Conservation (phyloP, 2,797 vertebrate genomes). For the Petrocephalus schoutedeni region DNA sequence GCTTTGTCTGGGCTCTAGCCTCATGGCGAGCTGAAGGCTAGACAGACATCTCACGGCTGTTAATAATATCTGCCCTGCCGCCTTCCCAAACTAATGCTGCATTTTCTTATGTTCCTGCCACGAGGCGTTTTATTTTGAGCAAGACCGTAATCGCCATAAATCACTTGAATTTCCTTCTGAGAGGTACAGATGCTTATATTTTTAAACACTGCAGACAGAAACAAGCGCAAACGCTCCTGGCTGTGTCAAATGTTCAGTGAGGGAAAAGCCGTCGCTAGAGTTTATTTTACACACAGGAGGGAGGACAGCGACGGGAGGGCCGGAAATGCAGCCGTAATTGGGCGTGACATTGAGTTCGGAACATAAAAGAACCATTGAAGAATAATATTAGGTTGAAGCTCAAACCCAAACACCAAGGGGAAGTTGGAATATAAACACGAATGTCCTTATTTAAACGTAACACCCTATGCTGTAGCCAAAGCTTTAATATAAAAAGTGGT, state of each 20-base stretch:
- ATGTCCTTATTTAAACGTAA: not conserved
- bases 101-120: not conserved
- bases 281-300: not conserved
- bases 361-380: not conserved
- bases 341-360: not conserved
- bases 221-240: not conserved
- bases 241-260: not conserved
- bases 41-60: not conserved
- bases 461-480: not conserved
- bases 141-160: not conserved
- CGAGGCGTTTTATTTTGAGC: not conserved
- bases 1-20: not conserved
- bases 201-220: not conserved
- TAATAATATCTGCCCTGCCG: conserved; percentile 1
- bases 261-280: not conserved
- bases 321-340: not conserved
- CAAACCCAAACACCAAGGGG: not conserved
- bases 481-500: not conserved
- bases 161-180: not conserved
- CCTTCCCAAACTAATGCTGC: not conserved
- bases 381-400: not conserved
- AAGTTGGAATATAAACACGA: not conserved
- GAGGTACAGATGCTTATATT: not conserved
- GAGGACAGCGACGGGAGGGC: not conserved
- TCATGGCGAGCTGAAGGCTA: conserved; percentile 15